phyloP scores from a whole-genome alignment of 1,140 invertebrate genomes.

The Drosophila athabasca region DNA sequence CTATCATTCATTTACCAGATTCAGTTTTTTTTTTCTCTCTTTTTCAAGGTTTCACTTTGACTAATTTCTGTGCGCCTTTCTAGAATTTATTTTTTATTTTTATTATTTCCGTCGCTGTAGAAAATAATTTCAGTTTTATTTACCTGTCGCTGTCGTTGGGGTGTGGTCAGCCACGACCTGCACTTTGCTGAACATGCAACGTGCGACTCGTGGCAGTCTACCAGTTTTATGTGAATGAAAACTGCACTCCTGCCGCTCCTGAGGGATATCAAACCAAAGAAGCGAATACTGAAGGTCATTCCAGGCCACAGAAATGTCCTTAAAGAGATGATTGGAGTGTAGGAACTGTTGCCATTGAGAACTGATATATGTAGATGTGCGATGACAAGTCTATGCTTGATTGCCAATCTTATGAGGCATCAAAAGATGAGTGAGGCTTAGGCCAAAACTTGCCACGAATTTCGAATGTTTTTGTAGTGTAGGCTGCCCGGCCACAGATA shows the following conservation, averaged over 20 bases:
- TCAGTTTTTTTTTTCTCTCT: constrained; percentile 15
- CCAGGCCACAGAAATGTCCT: too few relatives aligned
- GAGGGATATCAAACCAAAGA: too few relatives aligned
- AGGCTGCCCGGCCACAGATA: constrained; percentile 53
- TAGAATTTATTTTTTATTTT: constrained; percentile 13
- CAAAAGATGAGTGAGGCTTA: too few relatives aligned
- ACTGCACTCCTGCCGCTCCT: too few relatives aligned
- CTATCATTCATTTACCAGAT: constrained; percentile 18
- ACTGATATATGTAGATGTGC: too few relatives aligned
- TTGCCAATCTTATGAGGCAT: too few relatives aligned
- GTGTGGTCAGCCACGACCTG: constrained; percentile 60
- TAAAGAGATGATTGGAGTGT: too few relatives aligned
- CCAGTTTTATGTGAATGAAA: constrained; percentile 71
- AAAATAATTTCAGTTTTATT: constrained; percentile 73
- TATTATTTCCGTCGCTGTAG: constrained; percentile 30
- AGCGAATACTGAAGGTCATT: too few relatives aligned
- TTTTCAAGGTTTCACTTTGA: constrained; percentile 64
- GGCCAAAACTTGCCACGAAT: too few relatives aligned
- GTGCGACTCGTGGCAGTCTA: constrained; percentile 16
- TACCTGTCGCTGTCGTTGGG: constrained; percentile 55
- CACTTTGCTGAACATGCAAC: constrained; percentile 43
- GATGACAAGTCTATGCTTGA: too few relatives aligned
- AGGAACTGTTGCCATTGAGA: too few relatives aligned
- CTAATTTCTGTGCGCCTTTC: constrained; percentile 47
- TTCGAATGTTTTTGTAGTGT: background rate